Base-by-base conservation (phyloP, 2,888 invertebrate species). In the Parapristionchus giblindavisi region DNA sequence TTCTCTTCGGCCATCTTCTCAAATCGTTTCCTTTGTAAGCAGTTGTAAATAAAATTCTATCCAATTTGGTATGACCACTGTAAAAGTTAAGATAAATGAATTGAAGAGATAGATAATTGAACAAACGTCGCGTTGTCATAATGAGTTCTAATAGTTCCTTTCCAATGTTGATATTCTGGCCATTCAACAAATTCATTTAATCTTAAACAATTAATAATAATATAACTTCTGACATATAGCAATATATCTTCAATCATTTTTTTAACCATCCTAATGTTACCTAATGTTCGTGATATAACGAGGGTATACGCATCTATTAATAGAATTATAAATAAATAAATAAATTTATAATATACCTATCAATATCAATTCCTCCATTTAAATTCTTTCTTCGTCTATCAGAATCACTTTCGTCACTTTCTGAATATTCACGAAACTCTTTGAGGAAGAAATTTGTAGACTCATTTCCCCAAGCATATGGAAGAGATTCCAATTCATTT, bases 161-260 rank as follows among this genome's bases (percentile, higher is more conserved):
- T 77, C 85, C 85, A 85, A 74, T 77, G 81, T 32, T 78, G 56
- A 65, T 83, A 83, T 66, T 85, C 85, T 2, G 85, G 85, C 85
- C 85, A 85, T 32, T 80, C 77, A 38, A 85, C 75, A 75, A 85
- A 85, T 71, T 77, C 77, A 24, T 77, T 78, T 29, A 85, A 40
- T 43, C 70, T 70, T 11, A n/a, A n/a, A n/a, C n/a, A n/a, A n/a
- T n/a, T n/a, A 36, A 54, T 29, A 2, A 32, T 2, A 27, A 32
- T n/a, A 54, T 17, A 14, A 43, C 8, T 14, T 43, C 17, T 8
- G 17, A 43, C 43, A 8, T 8, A 43, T 43, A 14, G 8, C 8
- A 43, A 43, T 43, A 43, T 54, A 14, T 24, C 14, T 8, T 54
- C n/a, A 6, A 60, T 60, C 17, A 60, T 60, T 60, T 4, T 8